Evolutionary conservation across 1,140 invertebrate genomes (phyloP).

Genomic region (Dysdera silvatica): DNA sequence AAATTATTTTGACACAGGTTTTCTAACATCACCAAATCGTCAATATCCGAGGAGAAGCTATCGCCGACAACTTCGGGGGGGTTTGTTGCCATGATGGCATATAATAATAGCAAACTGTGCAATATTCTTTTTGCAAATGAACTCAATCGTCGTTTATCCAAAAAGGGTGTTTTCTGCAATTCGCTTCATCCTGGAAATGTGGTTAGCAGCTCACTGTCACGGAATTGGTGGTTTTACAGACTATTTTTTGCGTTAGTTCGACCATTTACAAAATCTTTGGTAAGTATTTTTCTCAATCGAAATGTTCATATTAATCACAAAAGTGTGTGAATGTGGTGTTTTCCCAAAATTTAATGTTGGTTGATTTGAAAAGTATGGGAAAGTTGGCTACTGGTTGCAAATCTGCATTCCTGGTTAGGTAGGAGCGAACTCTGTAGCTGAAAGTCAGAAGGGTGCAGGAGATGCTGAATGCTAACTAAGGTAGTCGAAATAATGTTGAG

Average conservation of each 20-base stretch:
- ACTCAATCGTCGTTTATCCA: conserved; percentile 61
- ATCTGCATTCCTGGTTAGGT: too few species aligned
- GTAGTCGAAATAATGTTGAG: too few species aligned
- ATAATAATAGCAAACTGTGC: conserved; percentile 84
- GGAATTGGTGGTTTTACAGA: conserved; percentile 74
- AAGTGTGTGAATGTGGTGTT: too few species aligned
- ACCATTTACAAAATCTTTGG: conserved; percentile 91
- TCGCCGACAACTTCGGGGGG: conserved; percentile 50
- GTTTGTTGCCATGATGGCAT: conserved; percentile 71
- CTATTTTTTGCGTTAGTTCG: conserved; percentile 67
- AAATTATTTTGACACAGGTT: conserved; percentile 51
- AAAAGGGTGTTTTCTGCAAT: conserved; percentile 63
- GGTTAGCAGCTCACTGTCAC: conserved; percentile 63
- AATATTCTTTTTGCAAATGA: conserved; percentile 76
- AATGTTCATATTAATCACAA: too few species aligned
- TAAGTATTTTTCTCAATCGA: conserved; percentile 47
- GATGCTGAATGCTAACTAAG: too few species aligned
- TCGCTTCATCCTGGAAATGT: conserved; percentile 88
- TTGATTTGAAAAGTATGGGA: too few species aligned
- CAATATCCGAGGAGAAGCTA: conserved; percentile 54
- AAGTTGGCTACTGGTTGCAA: too few species aligned
- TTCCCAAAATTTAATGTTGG: too few species aligned
- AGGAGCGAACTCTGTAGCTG: too few species aligned
- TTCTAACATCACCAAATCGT: conserved; percentile 52
- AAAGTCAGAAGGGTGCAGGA: too few species aligned